Evolutionary conservation across 1,140 invertebrate species (phyloP), one percentile per base, ranked within the genome.

Genomic region (Aphelinus atriplicis): DNA sequence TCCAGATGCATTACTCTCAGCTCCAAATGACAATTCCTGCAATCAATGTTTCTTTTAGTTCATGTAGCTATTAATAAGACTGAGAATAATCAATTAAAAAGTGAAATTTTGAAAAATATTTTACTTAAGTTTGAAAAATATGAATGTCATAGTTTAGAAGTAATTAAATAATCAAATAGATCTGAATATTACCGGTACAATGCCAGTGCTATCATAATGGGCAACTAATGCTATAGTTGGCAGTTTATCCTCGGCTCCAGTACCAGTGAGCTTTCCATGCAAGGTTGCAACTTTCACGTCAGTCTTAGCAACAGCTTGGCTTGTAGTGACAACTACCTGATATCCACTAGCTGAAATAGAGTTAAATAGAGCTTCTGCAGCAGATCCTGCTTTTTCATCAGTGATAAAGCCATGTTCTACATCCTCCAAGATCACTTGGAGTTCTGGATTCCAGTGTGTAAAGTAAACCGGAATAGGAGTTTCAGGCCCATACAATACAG

Each of bases 1-100:
- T 71, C 98, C 98, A 75, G 96, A 97, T 6, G 93, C 97, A 90
- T 98, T 98, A 1, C 96, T 97, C 86, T 98, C 97, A 3, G 93
- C 93, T 55, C 96, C 97, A 86, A 90, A 91, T 7, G 96, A 92
- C 45, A 98, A 82, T 75, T 94, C 94, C 95, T 97, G 81, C 53
- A 84, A 84, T 51, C 57, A 76, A 51, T 58, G 10, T 56, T 61
- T 67, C 64, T 66, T 61, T 53, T 53, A 6, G 4, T 53, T 53
- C 9, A 9, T 53, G 51, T 53, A 53, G 51, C 4, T 4, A 53
- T 26, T 26, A 26, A 26, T 26, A 26, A 26, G 26, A 26, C 26
- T 26, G 26, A 26, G 26, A 26, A 26, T 26, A 53, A 6, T 53
- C 51, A 53, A 4, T 6, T 53, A 53, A 53, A 4, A 53, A 4